A percentile compares a stretch with the other conserved stretches of the same genome.
phyloP scores from a whole-genome alignment of 2,113 vertebrate species.

The Acanthochromis polyacanthus region DNA sequence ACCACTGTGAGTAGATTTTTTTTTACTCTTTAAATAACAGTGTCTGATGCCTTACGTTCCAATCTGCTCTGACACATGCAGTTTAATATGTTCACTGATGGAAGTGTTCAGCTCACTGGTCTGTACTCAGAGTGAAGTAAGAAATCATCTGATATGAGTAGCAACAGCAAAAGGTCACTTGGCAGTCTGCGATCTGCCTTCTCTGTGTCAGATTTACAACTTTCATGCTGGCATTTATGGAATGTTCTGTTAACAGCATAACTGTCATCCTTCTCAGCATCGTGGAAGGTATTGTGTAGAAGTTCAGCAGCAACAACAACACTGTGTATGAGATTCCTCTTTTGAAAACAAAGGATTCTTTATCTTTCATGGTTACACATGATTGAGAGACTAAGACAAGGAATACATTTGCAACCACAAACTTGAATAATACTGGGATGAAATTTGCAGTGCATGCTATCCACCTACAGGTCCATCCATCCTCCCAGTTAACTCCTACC shows the following conservation, averaged over 20 bases:
- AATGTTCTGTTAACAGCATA: slow-evolving; percentile 22
- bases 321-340: slow-evolving; percentile 25
- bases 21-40: too few relatives aligned
- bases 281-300: slow-evolving; percentile 4
- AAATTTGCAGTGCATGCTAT: not conserved
- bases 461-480: slow-evolving; percentile 13
- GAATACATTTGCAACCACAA: slow-evolving; percentile 44
- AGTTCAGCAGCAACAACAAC: slow-evolving; percentile 36
- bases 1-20: too few relatives aligned
- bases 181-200: not conserved
- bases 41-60: too few relatives aligned
- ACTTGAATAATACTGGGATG: slow-evolving; percentile 28
- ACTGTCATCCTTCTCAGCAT: slow-evolving; percentile 13
- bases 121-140: not conserved
- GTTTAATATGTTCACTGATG: too few relatives aligned
- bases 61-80: too few relatives aligned
- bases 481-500: slow-evolving; percentile 16
- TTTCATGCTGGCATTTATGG: slow-evolving; percentile 41
- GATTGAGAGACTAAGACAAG: not conserved
- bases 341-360: slow-evolving; percentile 43
- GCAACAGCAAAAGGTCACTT: slow-evolving; percentile 21
- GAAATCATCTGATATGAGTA: slow-evolving; percentile 6
- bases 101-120: too few relatives aligned
- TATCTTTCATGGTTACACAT: slow-evolving; percentile 26
- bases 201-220: slow-evolving; percentile 35